These are phyloP conservation scores for Anneissia japonica DNA, from an alignment of 35 echinoderm and acorn worm species.

Conservation along the genomic window DNA sequence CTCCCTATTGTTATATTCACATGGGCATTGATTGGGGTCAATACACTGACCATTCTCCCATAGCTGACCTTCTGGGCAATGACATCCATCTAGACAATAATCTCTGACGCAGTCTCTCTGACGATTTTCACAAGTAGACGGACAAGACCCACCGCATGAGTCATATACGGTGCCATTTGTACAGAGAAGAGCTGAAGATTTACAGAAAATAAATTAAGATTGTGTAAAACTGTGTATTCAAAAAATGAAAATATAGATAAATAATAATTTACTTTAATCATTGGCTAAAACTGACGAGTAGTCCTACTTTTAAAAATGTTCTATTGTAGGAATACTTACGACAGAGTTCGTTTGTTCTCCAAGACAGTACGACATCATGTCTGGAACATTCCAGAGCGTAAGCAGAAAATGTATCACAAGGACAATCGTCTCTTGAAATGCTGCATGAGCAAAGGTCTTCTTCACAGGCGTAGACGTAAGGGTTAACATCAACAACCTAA, in stretches of 20 bases:
- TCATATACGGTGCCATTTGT: conserved; percentile 53
- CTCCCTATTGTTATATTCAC: conserved; percentile 43
- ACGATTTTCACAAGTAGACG: background rate
- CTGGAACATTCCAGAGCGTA: conserved; percentile 77
- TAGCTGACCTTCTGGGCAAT: conserved; percentile 46
- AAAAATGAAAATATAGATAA: too few species aligned
- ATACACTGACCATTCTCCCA: conserved; percentile 42
- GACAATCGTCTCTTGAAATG: conserved; percentile 17
- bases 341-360: conserved; percentile 52
- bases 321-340: conserved; percentile 35
- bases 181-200: conserved; percentile 48
- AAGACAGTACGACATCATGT: conserved; percentile 36
- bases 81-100: conserved; percentile 73
- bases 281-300: too few species aligned
- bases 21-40: conserved; percentile 49
- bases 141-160: conserved; percentile 42
- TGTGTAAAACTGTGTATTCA: background rate
- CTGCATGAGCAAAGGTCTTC: conserved; percentile 61
- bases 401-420: conserved; percentile 52
- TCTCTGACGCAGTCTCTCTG: background rate
- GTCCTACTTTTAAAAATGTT: too few species aligned
- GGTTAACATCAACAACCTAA: conserved; percentile 53
- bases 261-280: too few species aligned
- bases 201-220: background rate
- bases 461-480: conserved; percentile 68